Evolutionary conservation across 2,888 invertebrate genomes (phyloP), one percentile per base, ranked within the genome.

Genomic region (Xylota segnis): DNA sequence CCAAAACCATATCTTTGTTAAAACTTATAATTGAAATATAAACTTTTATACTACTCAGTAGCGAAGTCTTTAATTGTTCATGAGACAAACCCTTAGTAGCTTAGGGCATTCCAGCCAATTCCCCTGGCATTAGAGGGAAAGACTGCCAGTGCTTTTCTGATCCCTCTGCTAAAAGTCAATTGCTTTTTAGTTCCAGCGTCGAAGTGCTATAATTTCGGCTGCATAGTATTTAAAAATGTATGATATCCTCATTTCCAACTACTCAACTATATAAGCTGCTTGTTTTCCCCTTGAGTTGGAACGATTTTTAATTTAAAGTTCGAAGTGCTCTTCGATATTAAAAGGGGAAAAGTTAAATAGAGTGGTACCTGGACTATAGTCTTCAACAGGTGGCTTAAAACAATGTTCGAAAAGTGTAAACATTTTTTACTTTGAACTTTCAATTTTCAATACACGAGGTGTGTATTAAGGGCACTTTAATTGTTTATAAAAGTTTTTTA

Each of bases 291-390:
- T 71, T 34, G 34, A 37, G 32, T 14, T 16, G 32, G 16, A n/a
- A 70, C 32, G 1, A 56, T 56, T 71, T 61, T 54, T 18, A 50
- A 63, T 63, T 34, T 40, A 27, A 77, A 77, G 45, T 70, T 43
- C 45, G 14, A 52, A 70, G 61, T 16, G 29, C 70, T 40, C 59
- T 77, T 70, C 14, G 45, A n/a, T n/a, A 29, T 12, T 16, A 3
- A 23, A 27, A 43, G n/a, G 27, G 0, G 18, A 10, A 16, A 63
- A 45, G 43, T 23, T 14, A 54, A 54, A 74, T 50, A 59, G 59
- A 71, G 47, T 71, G 43, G 27, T 43, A 3, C 18, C 52, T 43
- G 61, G 54, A 32, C 29, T 63, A 50, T 23, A 23, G 14, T 12
- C 32, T 16, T 74, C 40, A 29, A 43, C 34, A 54, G 54, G 54